Conservation (phyloP, 2,888 invertebrate species). For the Operophtera brumata region DNA sequence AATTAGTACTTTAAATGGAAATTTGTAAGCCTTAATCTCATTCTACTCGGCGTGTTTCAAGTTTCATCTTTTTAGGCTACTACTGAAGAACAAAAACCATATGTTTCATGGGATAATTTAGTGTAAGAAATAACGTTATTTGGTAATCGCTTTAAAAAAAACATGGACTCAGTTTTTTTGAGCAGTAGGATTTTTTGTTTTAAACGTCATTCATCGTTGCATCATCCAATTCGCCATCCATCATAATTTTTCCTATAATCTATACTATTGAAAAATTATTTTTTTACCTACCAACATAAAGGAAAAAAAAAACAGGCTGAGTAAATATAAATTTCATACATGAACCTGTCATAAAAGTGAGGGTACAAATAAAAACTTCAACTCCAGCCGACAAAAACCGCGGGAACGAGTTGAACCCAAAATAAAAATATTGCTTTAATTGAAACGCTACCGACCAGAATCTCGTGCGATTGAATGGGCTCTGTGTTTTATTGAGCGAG, state of each 20-base stretch:
- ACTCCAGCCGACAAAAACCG: slow-evolving; percentile 27
- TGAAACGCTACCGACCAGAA: slow-evolving; percentile 35
- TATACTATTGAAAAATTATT: background rate
- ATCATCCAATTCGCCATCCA: no score
- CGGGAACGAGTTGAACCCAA: slow-evolving; percentile 10
- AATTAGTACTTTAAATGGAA: background rate
- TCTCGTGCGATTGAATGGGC: slow-evolving; percentile 23
- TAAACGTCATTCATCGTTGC: no score
- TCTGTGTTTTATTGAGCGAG: slow-evolving; percentile 16
- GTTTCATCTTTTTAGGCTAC: no score
- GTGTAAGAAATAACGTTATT: no score
- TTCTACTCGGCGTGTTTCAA: background rate
- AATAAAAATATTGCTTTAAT: slow-evolving; percentile 34
- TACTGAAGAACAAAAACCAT: no score
- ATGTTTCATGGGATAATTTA: no score
- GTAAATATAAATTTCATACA: slow-evolving; percentile 9
- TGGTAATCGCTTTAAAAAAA: no score
- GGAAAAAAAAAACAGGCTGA: background rate
- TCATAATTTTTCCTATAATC: no score
- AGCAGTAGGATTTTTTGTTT: no score
- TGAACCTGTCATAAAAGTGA: slow-evolving; percentile 18
- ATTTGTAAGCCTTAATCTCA: background rate
- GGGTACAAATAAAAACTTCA: slow-evolving; percentile 22
- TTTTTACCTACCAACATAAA: background rate
- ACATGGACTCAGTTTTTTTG: no score